Conservation (phyloP, 1,140 invertebrate genomes). For the Cherax destructor region DNA sequence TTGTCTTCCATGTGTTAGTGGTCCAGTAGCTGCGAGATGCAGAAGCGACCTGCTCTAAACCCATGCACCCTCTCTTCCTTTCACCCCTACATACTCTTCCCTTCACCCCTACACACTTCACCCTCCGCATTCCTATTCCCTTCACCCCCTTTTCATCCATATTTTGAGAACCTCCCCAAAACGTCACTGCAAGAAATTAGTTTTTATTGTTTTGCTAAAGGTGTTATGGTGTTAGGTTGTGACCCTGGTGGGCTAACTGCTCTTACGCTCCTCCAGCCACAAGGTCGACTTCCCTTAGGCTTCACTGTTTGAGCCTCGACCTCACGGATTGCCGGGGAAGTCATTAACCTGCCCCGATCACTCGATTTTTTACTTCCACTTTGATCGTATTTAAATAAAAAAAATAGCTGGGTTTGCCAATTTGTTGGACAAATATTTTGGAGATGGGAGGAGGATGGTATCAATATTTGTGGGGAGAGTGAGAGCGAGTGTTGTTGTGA, state of each 20-base stretch:
- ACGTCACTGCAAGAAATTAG: not conserved
- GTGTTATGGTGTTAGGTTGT: not conserved
- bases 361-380: not conserved
- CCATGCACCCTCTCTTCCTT: too few species aligned
- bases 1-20: too few species aligned
- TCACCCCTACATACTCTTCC: too few species aligned
- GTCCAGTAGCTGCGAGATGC: too few species aligned
- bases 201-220: not conserved
- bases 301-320: not conserved
- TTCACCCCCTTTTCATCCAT: not conserved
- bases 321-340: not conserved
- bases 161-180: not conserved
- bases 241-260: not conserved
- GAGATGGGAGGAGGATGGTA: not conserved
- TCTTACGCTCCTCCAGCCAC: not conserved
- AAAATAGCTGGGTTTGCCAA: constrained; percentile 22
- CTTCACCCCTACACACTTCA: too few species aligned
- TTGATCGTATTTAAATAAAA: constrained; percentile 30
- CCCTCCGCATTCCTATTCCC: too few species aligned
- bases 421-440: constrained; percentile 46
- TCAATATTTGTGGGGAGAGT: constrained; percentile 34
- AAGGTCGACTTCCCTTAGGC: not conserved
- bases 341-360: not conserved
- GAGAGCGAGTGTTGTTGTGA: constrained; percentile 16
- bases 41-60: too few species aligned